These are phyloP conservation scores for Pandemis heparana DNA, from an alignment of 2,888 invertebrate genomes.

Conservation along the genomic window DNA sequence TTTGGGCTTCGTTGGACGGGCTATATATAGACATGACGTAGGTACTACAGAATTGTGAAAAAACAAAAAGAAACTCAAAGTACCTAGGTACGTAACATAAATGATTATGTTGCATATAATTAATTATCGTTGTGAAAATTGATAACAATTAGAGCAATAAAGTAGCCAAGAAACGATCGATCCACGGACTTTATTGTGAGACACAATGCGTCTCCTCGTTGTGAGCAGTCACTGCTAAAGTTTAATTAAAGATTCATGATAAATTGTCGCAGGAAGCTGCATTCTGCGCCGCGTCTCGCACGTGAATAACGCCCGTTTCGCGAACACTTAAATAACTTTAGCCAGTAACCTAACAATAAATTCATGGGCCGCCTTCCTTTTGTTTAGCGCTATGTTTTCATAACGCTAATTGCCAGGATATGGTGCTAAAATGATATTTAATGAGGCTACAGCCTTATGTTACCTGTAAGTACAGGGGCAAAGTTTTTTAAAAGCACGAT, in stretches of 20 bases:
- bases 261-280: conserved; percentile 84
- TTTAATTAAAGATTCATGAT: conserved; percentile 86
- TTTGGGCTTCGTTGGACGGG: no score
- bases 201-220: conserved; percentile 67
- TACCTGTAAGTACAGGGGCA: conserved; percentile 44
- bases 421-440: conserved; percentile 72
- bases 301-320: conserved; percentile 78
- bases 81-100: neutral
- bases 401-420: conserved; percentile 81
- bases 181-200: conserved; percentile 61
- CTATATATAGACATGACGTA: no score
- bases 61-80: neutral
- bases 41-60: neutral
- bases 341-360: conserved; percentile 81
- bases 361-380: conserved; percentile 78
- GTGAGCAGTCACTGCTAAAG: conserved; percentile 78
- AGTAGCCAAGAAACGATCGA: conserved; percentile 48
- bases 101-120: neutral
- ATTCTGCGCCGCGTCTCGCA: conserved; percentile 75
- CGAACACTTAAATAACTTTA: conserved; percentile 82
- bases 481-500: neutral
- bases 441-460: conserved; percentile 61
- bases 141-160: conserved; percentile 32
- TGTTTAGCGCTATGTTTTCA: conserved; percentile 71
- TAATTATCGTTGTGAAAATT: neutral